phyloP scores from a whole-genome alignment of 2,888 invertebrate species.

The Caenorhabditis sp. region DNA sequence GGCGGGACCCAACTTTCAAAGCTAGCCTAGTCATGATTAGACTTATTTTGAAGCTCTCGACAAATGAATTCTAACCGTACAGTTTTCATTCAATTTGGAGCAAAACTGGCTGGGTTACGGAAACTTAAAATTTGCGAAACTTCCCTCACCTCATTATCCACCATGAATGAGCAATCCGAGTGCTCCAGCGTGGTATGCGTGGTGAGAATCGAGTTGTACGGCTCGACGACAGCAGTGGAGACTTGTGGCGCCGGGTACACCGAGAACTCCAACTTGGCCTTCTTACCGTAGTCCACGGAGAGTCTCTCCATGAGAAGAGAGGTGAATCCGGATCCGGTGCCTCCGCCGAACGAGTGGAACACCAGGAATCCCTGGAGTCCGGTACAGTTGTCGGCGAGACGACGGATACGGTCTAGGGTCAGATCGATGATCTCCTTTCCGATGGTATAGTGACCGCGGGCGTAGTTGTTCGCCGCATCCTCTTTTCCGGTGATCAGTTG shows the following conservation, averaged over 20 bases:
- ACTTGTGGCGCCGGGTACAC: slow-evolving; percentile 93
- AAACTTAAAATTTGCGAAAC: background rate
- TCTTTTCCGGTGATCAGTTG: slow-evolving; percentile 87
- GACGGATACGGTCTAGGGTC: slow-evolving; percentile 81
- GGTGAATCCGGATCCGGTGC: slow-evolving; percentile 91
- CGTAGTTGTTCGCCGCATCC: slow-evolving; percentile 85
- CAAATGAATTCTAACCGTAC: background rate
- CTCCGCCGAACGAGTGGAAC: slow-evolving; percentile 87
- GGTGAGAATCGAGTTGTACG: slow-evolving; percentile 96
- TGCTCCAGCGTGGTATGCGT: slow-evolving; percentile 96
- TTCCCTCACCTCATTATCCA: slow-evolving; percentile 84
- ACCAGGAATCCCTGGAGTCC: slow-evolving; percentile 90
- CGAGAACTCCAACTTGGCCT: slow-evolving; percentile 89
- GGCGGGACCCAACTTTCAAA: background rate
- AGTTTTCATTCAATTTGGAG: background rate
- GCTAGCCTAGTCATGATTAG: background rate
- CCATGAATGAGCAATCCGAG: slow-evolving; percentile 96
- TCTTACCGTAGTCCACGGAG: slow-evolving; percentile 87
- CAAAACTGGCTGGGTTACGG: background rate
- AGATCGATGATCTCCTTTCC: slow-evolving; percentile 87
- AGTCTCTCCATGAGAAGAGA: slow-evolving; percentile 92
- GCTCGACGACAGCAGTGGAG: slow-evolving; percentile 95
- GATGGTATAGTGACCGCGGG: slow-evolving; percentile 88
- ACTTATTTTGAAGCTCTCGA: background rate
- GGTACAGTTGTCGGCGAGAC: slow-evolving; percentile 88